Base-by-base conservation (phyloP, 1,140 invertebrate species). In the Ceratina japonica region DNA sequence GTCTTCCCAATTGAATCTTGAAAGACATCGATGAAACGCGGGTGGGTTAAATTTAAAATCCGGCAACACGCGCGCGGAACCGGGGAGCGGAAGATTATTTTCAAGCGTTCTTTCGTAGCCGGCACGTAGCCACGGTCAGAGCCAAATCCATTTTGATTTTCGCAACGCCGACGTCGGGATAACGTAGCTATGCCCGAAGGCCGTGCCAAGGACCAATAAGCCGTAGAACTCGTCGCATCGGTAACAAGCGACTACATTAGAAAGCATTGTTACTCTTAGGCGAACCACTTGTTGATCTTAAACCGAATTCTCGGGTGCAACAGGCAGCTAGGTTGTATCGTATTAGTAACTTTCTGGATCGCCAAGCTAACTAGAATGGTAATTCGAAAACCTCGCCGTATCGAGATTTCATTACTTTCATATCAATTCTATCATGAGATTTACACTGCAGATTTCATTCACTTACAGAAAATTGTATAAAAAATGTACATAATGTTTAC, bases 201-300 rank as follows among this genome's bases (percentile, higher is more conserved):
- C 70, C 66, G 66, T 37, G 64, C 58, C 73, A 59, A 75, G 70
- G 75, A 69, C 74, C 79, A 52, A 85, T 77, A 69, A 31, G 20
- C 18, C 44, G 49, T 56, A 16, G 18, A 66, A 2, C 10, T 70
- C 65, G 61, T 51, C 52, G 61, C 59, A 54, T 56, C 74, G 74
- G 75, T 72, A 75, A 79, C 71, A 61, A 61, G 51, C 62, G 69
- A 65, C 8, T 59, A 69, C 79, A 79, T 85, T 85, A 85, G 83
- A 74, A 79, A 75, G 61, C 78, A 82, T 89, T 89, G 84, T 88
- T 87, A 77, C 85, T 54, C 66, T 84, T 80, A 83, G 82, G 85
- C 83, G 85, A 86, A 81, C 85, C 87, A 89, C 88, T 89, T 89
- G 88, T 89, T 89, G 88, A 86, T 79, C 75, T 77, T 81, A 69